Percentiles rank a stretch among this genome's conserved stretches.
These are phyloP conservation scores for Nomada lathburiana DNA, from an alignment of 2,888 invertebrate species.

Conservation along the genomic window DNA sequence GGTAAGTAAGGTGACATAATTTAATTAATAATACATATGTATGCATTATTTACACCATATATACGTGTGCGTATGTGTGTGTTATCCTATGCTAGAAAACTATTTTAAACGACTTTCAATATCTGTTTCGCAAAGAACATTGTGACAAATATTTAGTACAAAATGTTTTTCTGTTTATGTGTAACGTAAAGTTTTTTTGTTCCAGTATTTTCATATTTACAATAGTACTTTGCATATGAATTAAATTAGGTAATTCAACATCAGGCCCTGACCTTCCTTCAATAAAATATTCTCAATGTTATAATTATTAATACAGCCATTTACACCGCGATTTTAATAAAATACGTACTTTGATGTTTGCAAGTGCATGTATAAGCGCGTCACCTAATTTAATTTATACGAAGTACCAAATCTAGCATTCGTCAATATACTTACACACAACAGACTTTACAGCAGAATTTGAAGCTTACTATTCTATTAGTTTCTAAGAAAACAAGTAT, in stretches of 20 bases:
- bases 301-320: slow-evolving; percentile 16
- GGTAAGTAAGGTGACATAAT: slow-evolving; percentile 29
- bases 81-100: slow-evolving; percentile 25
- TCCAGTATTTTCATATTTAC: slow-evolving; percentile 37
- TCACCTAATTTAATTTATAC: slow-evolving; percentile 30
- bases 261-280: not conserved
- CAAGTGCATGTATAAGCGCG: no score
- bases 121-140: not conserved
- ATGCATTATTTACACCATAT: slow-evolving; percentile 14
- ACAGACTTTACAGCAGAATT: slow-evolving; percentile 17
- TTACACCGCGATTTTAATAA: not conserved
- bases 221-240: slow-evolving; percentile 18
- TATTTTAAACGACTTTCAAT: slow-evolving; percentile 21
- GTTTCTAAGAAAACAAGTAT: slow-evolving; percentile 2
- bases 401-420: not conserved
- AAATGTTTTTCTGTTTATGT: slow-evolving; percentile 1
- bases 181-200: not conserved
- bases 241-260: slow-evolving; percentile 28
- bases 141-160: slow-evolving; percentile 20
- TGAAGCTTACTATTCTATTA: not conserved
- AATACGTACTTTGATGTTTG: not conserved
- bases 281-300: slow-evolving; percentile 17
- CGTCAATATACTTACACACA: slow-evolving; percentile 15
- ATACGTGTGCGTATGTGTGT: not conserved
- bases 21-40: slow-evolving; percentile 30